These are phyloP conservation scores for Cirrhinus molitorella DNA, from an alignment of 2,797 vertebrate genomes.

Conservation along the genomic window DNA sequence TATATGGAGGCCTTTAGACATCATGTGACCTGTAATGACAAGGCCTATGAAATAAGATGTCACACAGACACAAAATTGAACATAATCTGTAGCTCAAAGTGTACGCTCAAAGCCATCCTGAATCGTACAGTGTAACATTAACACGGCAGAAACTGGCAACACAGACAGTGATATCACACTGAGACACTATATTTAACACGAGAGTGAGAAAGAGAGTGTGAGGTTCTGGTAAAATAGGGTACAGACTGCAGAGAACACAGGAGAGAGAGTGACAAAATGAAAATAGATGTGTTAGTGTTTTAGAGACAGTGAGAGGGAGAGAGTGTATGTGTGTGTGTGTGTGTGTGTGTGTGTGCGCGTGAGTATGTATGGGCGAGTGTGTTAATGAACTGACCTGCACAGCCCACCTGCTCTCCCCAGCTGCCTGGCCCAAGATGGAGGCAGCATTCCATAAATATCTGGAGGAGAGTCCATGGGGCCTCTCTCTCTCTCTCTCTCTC, in stretches of 20 bases:
- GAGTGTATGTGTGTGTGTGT: conserved; percentile 38
- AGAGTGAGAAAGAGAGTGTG: conserved; percentile 52
- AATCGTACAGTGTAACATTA: conserved; percentile 28
- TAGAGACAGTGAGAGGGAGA: conserved; percentile 36
- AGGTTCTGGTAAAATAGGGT: conserved; percentile 53
- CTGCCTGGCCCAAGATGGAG: conserved; percentile 72
- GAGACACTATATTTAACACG: conserved; percentile 42
- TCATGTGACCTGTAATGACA: conserved; percentile 13
- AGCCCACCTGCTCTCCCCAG: conserved; percentile 81
- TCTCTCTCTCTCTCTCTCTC: conserved; percentile 38
- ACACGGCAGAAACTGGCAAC: conserved; percentile 18
- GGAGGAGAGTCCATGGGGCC: conserved; percentile 66
- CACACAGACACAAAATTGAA: not conserved
- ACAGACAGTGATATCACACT: conserved; percentile 42
- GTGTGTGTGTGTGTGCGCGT: no score
- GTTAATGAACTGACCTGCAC: conserved; percentile 81
- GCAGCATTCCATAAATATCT: conserved; percentile 75
- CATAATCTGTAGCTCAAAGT: conserved; percentile 26
- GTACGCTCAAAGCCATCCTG: conserved; percentile 11
- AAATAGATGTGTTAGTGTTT: conserved; percentile 44
- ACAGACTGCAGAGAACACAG: conserved; percentile 42
- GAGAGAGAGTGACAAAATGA: conserved; percentile 51
- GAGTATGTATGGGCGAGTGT: conserved; percentile 65
- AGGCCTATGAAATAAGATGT: conserved; percentile 18
- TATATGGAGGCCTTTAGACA: not conserved